phyloP scores from a whole-genome alignment of 2,797 vertebrate genomes.

The Tangara arthus region DNA sequence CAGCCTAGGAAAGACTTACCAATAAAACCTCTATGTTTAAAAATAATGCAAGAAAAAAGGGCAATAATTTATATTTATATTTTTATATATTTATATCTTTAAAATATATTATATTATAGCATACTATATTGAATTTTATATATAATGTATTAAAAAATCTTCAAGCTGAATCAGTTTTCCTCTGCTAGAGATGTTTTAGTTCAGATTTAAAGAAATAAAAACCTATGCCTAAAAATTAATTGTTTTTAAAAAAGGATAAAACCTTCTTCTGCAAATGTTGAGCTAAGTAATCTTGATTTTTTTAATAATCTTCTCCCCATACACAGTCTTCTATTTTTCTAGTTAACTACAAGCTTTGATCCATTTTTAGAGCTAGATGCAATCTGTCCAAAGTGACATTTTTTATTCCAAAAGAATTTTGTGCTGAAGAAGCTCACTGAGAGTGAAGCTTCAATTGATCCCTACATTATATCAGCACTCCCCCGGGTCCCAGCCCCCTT shows the following conservation, averaged over 20 bases:
- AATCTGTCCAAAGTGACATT: not conserved
- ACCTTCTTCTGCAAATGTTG: not conserved
- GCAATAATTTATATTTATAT: not conserved
- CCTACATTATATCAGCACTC: not conserved
- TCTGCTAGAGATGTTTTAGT: not conserved
- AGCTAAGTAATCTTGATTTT: not conserved
- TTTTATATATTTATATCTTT: too few relatives aligned
- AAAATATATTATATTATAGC: too few relatives aligned
- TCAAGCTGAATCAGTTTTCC: not conserved
- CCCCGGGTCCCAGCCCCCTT: not conserved
- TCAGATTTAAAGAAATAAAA: not conserved
- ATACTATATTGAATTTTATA: too few relatives aligned
- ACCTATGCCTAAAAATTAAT: not conserved
- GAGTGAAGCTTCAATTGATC: not conserved
- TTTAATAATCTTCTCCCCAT: not conserved
- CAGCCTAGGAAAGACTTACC: not conserved
- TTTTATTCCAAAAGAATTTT: not conserved
- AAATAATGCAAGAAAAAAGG: not conserved
- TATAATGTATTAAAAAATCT: not conserved
- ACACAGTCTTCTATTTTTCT: not conserved
- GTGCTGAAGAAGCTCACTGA: not conserved
- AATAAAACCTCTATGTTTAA: not conserved
- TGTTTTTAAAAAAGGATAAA: not conserved
- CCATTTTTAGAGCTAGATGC: not conserved
- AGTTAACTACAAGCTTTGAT: not conserved